Percentiles rank a stretch among this genome's conserved stretches.
Evolutionary conservation across 2,113 vertebrate species (phyloP).

Genomic region (Rhea americana): DNA sequence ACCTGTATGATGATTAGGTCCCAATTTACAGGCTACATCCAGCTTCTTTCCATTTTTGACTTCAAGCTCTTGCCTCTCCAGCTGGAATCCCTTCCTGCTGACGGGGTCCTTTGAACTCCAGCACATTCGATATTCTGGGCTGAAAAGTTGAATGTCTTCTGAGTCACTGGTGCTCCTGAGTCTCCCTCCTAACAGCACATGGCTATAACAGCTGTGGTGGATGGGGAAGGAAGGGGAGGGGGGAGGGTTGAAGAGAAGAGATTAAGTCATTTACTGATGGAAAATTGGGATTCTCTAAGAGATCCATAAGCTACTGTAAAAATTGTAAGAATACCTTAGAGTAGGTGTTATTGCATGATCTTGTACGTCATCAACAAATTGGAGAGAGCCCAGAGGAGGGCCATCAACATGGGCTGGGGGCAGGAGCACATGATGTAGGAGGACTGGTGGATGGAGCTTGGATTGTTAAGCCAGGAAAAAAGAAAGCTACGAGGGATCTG

Average conservation of each 20-base stretch:
- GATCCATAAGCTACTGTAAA: background rate
- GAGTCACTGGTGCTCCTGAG: background rate
- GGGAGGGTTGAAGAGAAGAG: background rate
- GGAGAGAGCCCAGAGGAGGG: background rate
- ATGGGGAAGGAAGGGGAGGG: background rate
- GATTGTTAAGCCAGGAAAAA: background rate
- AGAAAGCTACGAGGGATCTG: background rate
- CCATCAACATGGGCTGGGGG: background rate
- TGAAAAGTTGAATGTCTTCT: background rate
- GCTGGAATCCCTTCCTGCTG: slow-evolving; percentile 2
- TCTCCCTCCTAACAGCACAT: background rate
- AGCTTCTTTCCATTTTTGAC: background rate
- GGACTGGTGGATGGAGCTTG: background rate
- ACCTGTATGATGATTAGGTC: background rate
- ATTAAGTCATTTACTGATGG: background rate
- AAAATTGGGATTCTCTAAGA: background rate
- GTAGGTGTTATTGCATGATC: background rate
- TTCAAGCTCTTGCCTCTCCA: background rate
- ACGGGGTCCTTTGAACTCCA: background rate
- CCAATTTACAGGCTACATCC: background rate
- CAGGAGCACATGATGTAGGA: background rate
- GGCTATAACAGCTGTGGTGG: background rate
- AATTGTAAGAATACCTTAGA: background rate
- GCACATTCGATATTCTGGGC: background rate
- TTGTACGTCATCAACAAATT: background rate